phyloP scores from a whole-genome alignment of 2,797 vertebrate genomes.

The Pangasius larnaudii region DNA sequence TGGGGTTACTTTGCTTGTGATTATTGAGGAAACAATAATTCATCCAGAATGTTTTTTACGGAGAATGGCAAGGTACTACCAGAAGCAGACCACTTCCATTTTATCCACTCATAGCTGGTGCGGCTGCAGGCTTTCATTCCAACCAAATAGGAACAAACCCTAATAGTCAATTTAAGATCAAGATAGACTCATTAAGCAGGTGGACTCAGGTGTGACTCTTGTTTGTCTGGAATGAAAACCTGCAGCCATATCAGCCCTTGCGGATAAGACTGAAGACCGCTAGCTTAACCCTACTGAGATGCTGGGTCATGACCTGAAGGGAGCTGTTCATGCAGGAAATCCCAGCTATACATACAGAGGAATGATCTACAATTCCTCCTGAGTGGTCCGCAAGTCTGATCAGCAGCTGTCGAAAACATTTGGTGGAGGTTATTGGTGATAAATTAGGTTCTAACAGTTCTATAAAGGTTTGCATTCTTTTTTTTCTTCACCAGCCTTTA shows the following conservation, averaged over 20 bases:
- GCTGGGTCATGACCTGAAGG: background rate
- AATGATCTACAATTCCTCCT: background rate
- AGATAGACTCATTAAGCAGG: constrained; percentile 2
- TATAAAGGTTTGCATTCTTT: background rate
- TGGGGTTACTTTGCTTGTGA: background rate
- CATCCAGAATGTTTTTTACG: background rate
- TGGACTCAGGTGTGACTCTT: background rate
- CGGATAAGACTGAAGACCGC: background rate
- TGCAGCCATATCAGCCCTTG: background rate
- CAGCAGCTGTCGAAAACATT: background rate
- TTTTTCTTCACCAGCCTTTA: background rate
- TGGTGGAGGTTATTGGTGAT: background rate
- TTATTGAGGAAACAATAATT: background rate
- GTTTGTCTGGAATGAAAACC: constrained; percentile 1
- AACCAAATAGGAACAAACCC: background rate
- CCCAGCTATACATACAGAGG: background rate
- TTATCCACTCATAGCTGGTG: background rate
- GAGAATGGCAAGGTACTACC: background rate
- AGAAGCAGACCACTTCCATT: background rate
- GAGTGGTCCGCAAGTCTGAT: background rate
- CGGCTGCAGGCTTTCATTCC: background rate
- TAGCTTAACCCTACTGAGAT: background rate
- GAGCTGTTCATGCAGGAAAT: background rate
- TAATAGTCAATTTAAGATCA: constrained; percentile 1
- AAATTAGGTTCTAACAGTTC: background rate